Conservation (phyloP, 2,888 invertebrate genomes). For the Nasonovia ribisnigri region DNA sequence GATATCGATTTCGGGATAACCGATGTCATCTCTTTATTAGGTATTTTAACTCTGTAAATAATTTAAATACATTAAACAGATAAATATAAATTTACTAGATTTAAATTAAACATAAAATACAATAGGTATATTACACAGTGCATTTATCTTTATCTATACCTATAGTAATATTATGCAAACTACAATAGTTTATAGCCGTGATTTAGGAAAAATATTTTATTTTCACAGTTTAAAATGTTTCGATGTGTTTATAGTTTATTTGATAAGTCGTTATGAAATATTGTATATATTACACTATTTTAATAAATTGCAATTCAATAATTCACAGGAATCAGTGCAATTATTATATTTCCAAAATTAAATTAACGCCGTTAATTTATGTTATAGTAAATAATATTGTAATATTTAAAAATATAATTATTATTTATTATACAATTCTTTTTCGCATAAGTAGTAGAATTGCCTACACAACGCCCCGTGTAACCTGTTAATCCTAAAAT, state of each 20-base stretch:
- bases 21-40: not conserved
- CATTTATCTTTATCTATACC: not conserved
- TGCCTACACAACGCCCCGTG: slow-evolving; percentile 41
- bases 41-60: not conserved
- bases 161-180: not conserved
- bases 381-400: not conserved
- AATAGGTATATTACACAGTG: not conserved
- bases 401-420: not conserved
- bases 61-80: not conserved
- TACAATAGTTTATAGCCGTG: no score
- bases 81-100: not conserved
- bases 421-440: no score
- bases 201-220: not conserved
- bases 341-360: not conserved
- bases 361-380: not conserved
- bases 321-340: not conserved
- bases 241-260: not conserved
- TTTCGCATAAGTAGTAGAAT: not conserved
- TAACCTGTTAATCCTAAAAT: not conserved
- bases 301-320: not conserved
- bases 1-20: not conserved
- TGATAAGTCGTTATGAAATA: not conserved
- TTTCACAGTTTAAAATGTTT: not conserved
- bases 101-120: not conserved
- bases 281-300: not conserved